A percentile compares a stretch with the other conserved stretches of the same genome.
These are phyloP conservation scores for Tyrannus savana DNA, from an alignment of 2,113 vertebrate species.

Conservation along the genomic window DNA sequence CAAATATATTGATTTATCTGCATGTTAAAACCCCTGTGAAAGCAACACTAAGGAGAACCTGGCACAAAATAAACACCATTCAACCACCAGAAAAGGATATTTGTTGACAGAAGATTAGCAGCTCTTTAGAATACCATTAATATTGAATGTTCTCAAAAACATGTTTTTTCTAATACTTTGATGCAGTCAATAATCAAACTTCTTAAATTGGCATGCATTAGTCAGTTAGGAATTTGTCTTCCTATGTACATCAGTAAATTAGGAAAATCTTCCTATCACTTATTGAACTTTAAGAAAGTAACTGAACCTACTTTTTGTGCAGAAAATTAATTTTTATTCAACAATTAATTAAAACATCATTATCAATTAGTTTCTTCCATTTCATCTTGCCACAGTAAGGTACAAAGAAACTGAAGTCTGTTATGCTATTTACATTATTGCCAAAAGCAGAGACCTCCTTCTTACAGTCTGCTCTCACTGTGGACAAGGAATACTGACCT, in stretches of 20 bases:
- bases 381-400: not conserved
- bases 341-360: not conserved
- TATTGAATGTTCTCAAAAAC: not conserved
- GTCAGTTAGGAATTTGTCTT: not conserved
- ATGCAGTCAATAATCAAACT: not conserved
- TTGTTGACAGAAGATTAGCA: not conserved
- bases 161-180: not conserved
- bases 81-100: not conserved
- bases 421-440: not conserved
- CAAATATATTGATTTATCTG: not conserved
- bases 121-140: not conserved
- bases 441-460: not conserved
- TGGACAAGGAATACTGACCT: not conserved
- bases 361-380: not conserved
- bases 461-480: not conserved
- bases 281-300: not conserved
- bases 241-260: not conserved
- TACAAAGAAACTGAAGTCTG: not conserved
- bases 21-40: not conserved
- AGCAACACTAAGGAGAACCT: not conserved
- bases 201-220: not conserved
- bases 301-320: not conserved
- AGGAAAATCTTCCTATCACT: not conserved
- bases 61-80: not conserved
- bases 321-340: not conserved